Evolutionary conservation across 2,797 vertebrate genomes (phyloP).

Genomic region (Sphenopsis melanotis): DNA sequence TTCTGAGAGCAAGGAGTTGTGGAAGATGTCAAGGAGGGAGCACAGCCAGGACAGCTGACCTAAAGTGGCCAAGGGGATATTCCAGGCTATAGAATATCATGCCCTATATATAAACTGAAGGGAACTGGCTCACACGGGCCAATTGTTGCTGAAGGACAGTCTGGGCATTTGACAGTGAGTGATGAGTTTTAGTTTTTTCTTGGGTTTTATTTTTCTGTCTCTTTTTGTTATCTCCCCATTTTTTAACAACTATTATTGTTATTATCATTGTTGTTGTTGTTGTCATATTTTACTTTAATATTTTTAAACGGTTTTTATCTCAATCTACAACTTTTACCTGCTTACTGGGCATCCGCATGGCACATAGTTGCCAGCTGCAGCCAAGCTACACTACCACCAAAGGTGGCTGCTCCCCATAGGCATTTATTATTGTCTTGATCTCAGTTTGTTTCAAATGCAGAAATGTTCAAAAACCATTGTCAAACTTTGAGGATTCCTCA

Average conservation of each 20-base stretch:
- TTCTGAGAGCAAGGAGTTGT: background rate
- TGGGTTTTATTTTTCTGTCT: background rate
- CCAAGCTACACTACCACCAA: background rate
- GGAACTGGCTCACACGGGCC: background rate
- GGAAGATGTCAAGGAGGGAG: background rate
- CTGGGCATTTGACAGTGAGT: background rate
- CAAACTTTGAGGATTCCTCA: background rate
- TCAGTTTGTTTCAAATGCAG: background rate
- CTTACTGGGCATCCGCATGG: background rate
- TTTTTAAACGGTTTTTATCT: background rate
- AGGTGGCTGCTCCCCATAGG: background rate
- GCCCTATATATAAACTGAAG: too few relatives aligned
- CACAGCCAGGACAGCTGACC: background rate
- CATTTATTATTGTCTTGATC: too few relatives aligned
- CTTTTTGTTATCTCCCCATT: background rate
- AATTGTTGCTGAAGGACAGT: background rate
- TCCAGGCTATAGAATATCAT: background rate
- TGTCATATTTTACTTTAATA: background rate
- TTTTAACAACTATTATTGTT: background rate
- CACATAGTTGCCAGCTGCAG: rapidly evolving
- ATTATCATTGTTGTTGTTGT: background rate
- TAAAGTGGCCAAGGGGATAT: background rate
- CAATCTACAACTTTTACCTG: background rate
- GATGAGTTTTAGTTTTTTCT: background rate
- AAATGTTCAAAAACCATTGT: background rate